A percentile compares a stretch with the other conserved stretches of the same genome.
Conservation (phyloP, 2,797 vertebrate species). For the Pachyuromys duprasi region DNA sequence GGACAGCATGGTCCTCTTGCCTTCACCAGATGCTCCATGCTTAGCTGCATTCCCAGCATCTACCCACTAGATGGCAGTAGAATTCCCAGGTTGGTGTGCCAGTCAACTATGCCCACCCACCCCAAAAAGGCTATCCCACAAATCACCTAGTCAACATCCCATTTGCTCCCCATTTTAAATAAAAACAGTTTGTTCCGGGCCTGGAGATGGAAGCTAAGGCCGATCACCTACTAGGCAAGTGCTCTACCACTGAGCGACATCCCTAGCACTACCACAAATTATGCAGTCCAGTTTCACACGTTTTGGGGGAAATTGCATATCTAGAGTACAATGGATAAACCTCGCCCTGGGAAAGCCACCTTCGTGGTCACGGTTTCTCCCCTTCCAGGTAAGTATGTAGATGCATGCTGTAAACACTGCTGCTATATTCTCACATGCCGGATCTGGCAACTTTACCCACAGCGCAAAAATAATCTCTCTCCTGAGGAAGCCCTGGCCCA, state of each 20-base stretch:
- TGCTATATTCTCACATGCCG: background rate
- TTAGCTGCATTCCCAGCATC: background rate
- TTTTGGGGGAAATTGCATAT: too few species aligned
- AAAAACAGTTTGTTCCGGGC: background rate
- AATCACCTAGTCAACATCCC: background rate
- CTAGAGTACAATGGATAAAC: too few species aligned
- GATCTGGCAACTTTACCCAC: background rate
- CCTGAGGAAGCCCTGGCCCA: background rate
- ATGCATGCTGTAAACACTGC: background rate
- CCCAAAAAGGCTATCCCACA: background rate
- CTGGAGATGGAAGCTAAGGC: background rate
- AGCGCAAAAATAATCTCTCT: background rate
- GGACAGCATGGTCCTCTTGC: background rate
- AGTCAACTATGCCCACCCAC: background rate
- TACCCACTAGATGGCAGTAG: background rate
- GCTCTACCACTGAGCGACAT: background rate
- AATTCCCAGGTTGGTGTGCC: background rate
- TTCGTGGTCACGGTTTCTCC: too few species aligned
- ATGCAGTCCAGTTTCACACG: too few species aligned
- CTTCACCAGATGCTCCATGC: rapidly evolving
- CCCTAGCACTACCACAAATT: background rate
- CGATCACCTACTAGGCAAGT: background rate
- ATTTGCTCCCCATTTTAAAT: background rate
- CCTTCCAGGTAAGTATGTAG: too few species aligned
- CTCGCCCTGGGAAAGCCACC: too few species aligned